These are phyloP conservation scores for Ptychobarbus kaznakovi DNA, from an alignment of 2,797 vertebrate species.

Conservation along the genomic window DNA sequence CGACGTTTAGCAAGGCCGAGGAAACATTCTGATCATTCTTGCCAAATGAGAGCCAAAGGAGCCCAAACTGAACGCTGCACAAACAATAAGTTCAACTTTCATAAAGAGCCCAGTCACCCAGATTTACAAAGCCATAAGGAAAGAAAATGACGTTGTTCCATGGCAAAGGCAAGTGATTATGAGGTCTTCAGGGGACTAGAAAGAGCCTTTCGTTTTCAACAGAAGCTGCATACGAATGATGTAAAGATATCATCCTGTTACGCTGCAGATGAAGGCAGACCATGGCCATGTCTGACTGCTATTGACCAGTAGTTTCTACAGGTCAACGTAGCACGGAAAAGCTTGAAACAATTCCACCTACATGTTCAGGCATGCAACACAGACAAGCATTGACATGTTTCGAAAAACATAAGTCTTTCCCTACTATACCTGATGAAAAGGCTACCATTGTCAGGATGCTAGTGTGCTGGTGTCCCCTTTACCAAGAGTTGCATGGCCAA, in stretches of 20 bases:
- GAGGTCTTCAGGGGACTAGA: neutral
- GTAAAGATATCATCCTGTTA: slow-evolving; percentile 23
- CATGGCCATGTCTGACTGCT: neutral
- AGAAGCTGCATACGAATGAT: slow-evolving; percentile 1
- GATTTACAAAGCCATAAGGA: slow-evolving; percentile 7
- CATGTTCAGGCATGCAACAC: slow-evolving; percentile 13
- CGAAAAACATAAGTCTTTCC: neutral
- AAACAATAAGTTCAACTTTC: neutral
- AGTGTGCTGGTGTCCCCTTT: neutral
- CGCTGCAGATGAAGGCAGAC: neutral
- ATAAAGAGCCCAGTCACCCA: slow-evolving; percentile 27
- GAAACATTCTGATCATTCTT: slow-evolving; percentile 9
- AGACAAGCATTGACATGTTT: slow-evolving; percentile 16
- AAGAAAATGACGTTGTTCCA: slow-evolving; percentile 11
- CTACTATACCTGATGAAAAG: neutral
- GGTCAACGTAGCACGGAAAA: neutral
- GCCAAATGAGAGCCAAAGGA: neutral
- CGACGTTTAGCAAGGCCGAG: slow-evolving; percentile 4
- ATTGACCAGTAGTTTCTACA: neutral
- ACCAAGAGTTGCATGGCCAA: slow-evolving; percentile 3
- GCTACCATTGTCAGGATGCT: neutral
- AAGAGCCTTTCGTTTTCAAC: neutral
- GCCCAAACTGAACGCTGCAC: neutral
- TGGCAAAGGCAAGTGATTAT: neutral
- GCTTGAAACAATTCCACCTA: neutral